These are phyloP conservation scores for Holacanthella duospinosa DNA, from an alignment of 2,888 invertebrate genomes.

Conservation along the genomic window DNA sequence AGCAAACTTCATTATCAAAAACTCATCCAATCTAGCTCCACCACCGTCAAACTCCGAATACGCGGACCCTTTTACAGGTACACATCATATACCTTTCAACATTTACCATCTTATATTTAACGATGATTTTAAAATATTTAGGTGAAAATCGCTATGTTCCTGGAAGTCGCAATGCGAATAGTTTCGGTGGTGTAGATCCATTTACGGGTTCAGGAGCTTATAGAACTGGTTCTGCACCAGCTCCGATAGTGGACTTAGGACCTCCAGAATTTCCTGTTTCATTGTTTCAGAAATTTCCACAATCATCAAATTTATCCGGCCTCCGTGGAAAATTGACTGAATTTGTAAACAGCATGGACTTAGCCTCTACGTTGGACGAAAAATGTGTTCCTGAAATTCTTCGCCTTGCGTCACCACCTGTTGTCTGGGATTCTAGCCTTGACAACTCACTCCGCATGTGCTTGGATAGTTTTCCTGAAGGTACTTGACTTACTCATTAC, in stretches of 20 bases:
- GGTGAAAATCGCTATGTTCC: conserved; percentile 61
- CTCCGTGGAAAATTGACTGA: conserved; percentile 40
- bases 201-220: conserved; percentile 45
- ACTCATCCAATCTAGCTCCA: conserved; percentile 51
- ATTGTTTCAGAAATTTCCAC: conserved; percentile 41
- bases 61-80: conserved; percentile 54
- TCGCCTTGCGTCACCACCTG: conserved; percentile 15
- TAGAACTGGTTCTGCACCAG: conserved; percentile 27
- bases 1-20: conserved; percentile 81
- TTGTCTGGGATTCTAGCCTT: conserved; percentile 13
- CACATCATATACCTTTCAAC: neutral
- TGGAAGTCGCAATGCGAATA: conserved; percentile 38
- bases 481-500: no score
- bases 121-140: neutral
- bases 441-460: conserved; percentile 13
- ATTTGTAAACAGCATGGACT: conserved; percentile 23
- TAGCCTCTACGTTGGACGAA: no score
- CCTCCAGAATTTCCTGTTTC: conserved; percentile 41
- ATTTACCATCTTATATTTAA: neutral
- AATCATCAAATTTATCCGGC: conserved; percentile 39
- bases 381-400: no score
- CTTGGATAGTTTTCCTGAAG: conserved; percentile 17
- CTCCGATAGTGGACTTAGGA: conserved; percentile 1
- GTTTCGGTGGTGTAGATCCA: conserved; percentile 43
- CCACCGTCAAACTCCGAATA: conserved; percentile 39